phyloP scores from a whole-genome alignment of 2,797 vertebrate genomes.

The Leucoraja ocellata region DNA sequence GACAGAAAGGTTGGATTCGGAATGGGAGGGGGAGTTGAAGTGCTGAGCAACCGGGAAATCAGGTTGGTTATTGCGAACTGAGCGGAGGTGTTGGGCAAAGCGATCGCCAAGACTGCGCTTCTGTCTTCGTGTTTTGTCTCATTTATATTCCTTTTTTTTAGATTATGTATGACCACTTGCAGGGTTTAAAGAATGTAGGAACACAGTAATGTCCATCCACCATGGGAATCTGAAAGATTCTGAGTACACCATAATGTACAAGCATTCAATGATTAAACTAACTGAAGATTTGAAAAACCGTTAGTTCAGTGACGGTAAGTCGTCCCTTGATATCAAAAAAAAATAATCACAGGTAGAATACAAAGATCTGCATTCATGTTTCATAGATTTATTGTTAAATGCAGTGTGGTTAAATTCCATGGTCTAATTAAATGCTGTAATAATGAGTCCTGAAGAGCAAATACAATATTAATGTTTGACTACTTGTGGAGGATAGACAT shows the following conservation, averaged over 20 bases:
- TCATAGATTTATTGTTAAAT: slow-evolving; percentile 18
- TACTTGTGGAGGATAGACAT: no score
- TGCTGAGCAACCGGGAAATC: no score
- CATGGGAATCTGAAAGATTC: not conserved
- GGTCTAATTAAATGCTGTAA: not conserved
- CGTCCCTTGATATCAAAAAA: not conserved
- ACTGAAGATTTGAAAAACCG: not conserved
- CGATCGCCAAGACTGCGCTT: no score
- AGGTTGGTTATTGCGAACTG: no score
- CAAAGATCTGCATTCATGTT: not conserved
- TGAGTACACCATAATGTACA: not conserved
- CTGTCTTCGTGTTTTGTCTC: not conserved
- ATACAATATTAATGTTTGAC: not conserved
- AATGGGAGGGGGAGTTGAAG: no score
- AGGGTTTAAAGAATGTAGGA: not conserved
- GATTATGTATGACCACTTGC: not conserved
- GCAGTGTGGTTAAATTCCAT: not conserved
- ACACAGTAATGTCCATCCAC: not conserved
- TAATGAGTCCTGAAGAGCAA: not conserved
- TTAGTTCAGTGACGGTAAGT: not conserved
- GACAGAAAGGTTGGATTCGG: no score
- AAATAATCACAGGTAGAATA: not conserved
- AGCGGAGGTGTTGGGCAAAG: no score
- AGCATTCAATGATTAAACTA: not conserved
- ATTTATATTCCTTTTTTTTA: not conserved